These are phyloP conservation scores for Astur gentilis DNA, from an alignment of 2,113 vertebrate species.

Conservation along the genomic window DNA sequence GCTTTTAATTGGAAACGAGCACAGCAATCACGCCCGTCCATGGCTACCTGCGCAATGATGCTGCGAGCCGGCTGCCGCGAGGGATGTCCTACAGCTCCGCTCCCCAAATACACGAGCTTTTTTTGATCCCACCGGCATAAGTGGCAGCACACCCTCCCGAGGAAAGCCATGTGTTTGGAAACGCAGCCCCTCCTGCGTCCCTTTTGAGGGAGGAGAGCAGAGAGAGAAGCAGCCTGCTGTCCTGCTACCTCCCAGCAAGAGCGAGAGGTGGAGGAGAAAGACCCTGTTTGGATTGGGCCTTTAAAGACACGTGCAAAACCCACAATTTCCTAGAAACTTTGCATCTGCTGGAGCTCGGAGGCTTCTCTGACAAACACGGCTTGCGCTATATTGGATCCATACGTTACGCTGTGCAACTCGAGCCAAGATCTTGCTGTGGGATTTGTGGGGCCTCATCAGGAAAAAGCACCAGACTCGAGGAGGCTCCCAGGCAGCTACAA, in stretches of 20 bases:
- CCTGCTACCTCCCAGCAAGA: not conserved
- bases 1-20: slow-evolving; percentile 12
- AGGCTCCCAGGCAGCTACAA: not conserved
- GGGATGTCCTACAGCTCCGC: not conserved
- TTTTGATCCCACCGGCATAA: not conserved
- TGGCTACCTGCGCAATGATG: not conserved
- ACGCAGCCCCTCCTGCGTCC: not conserved
- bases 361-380: not conserved
- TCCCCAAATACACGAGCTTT: not conserved
- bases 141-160: not conserved
- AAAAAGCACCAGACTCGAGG: not conserved
- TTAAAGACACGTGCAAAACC: not conserved
- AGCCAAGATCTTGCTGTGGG: not conserved
- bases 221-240: not conserved
- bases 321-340: slow-evolving; percentile 25
- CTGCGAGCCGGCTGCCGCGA: not conserved
- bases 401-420: not conserved
- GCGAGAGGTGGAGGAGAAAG: not conserved
- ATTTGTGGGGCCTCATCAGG: not conserved
- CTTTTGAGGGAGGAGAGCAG: not conserved
- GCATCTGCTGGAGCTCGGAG: not conserved
- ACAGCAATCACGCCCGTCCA: not conserved
- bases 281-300: not conserved
- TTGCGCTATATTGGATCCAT: slow-evolving; percentile 35
- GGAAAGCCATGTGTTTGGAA: not conserved